Evolutionary conservation across 2,113 vertebrate genomes (phyloP), one percentile per base, ranked within the genome.

Genomic region (Oriolus oriolus): DNA sequence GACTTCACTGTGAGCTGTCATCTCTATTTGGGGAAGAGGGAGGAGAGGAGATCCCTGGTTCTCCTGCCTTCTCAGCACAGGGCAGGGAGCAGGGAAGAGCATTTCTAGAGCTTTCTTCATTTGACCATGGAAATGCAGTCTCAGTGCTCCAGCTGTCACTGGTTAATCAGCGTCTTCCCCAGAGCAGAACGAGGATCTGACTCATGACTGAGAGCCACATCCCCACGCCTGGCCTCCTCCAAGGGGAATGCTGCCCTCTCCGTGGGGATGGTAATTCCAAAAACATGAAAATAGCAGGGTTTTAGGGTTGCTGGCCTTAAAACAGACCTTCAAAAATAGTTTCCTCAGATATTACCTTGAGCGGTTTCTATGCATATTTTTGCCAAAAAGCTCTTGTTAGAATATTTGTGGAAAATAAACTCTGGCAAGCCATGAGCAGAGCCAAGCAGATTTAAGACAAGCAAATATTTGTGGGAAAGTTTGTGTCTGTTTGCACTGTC

Each of bases 381-480:
- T 82, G 61, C 76, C 79, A 91, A 37, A 14, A 73, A 84, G 64
- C n/a, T 91, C 73, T 87, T 89, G 21, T 87, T 87, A 76, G 76
- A 74, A 68, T 92, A 78, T 93, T 81, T 94, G 63, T 87, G 88
- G 86, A 94, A 94, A 95, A 95, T 86, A 87, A 90, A 83, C 70
- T 89, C 65, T 2, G 9, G 31, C 4, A 1, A 68, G 49, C 52
- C 61, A 35, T 35, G 45, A 75, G 52, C 77, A 39, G 53, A 95
- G 89, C 82, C 88, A 90, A 91, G 49, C 15, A 78, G 66, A 96
- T 88, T 91, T 95, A 90, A 93, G 77, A 56, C 49, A 68, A 95
- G 87, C 52, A 96, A 95, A 95, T 93, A 92, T 96, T 96, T 96
- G 87, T 93, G 94, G 83, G 80, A 91, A 95, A 75, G 73, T 91